Conservation (phyloP, 2,113 vertebrate genomes). For the Sigmodon hispidus region DNA sequence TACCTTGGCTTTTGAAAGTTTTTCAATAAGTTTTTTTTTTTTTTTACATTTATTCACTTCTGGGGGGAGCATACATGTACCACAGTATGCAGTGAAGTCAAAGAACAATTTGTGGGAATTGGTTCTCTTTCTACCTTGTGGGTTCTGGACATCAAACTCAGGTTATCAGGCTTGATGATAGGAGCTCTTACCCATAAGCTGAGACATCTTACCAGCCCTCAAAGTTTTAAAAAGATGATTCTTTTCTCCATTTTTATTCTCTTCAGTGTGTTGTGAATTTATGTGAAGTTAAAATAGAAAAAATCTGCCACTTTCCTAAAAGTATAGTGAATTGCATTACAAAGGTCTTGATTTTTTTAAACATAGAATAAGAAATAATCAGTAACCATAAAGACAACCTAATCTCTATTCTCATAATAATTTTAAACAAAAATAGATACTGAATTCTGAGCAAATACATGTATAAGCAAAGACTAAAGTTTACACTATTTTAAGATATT, state of each 20-base stretch:
- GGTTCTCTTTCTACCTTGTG: not conserved
- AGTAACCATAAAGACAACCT: constrained; percentile 53
- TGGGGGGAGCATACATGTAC: not conserved
- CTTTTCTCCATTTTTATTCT: not conserved
- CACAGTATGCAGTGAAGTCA: not conserved
- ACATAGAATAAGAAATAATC: constrained; percentile 41
- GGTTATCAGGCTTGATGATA: not conserved
- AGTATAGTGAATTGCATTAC: not conserved
- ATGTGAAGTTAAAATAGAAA: constrained; percentile 8
- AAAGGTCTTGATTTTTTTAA: not conserved
- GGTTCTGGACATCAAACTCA: not conserved
- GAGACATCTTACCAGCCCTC: not conserved
- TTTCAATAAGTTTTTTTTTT: not conserved
- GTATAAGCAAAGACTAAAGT: not conserved
- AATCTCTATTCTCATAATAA: constrained; percentile 5
- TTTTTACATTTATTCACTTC: not conserved
- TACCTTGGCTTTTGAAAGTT: not conserved
- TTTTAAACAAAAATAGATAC: constrained; percentile 50
- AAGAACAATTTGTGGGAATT: not conserved
- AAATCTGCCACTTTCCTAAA: constrained; percentile 30
- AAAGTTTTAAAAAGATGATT: not conserved
- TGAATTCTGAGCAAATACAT: constrained; percentile 54
- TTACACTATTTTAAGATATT: constrained; percentile 44
- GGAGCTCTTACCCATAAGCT: not conserved
- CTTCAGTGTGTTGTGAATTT: not conserved